These are phyloP conservation scores for Eulemur coronatus DNA, from an alignment of 2,797 vertebrate genomes.

Conservation along the genomic window DNA sequence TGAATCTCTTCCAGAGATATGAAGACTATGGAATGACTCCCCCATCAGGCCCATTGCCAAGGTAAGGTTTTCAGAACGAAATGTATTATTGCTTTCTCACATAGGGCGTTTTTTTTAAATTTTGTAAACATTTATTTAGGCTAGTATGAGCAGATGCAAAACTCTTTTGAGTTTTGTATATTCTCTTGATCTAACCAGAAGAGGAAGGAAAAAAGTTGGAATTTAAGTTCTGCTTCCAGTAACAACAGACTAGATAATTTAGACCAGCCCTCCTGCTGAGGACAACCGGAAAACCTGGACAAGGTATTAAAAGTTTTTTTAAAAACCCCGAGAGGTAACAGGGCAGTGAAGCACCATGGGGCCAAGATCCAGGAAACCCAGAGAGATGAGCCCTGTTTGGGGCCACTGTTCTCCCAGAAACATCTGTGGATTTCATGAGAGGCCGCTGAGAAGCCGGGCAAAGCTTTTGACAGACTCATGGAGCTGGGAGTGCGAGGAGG, in stretches of 20 bases:
- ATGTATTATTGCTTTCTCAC: not conserved
- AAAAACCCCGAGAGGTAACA: not conserved
- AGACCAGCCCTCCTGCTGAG: not conserved
- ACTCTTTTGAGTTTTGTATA: not conserved
- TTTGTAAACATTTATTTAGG: not conserved
- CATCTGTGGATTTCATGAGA: not conserved
- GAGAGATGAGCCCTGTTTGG: not conserved
- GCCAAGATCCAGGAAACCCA: not conserved
- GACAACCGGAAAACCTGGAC: not conserved
- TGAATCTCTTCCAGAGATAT: constrained; percentile 89
- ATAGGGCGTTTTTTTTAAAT: not conserved
- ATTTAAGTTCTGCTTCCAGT: not conserved
- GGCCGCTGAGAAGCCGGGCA: not conserved
- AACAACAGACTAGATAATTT: not conserved
- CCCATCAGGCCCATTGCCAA: constrained; percentile 90
- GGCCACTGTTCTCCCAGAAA: not conserved
- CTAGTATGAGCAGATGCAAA: not conserved
- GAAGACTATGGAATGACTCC: constrained; percentile 94
- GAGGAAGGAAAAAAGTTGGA: not conserved
- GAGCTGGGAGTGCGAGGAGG: not conserved
- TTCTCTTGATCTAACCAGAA: not conserved
- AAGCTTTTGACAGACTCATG: not conserved
- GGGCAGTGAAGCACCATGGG: not conserved
- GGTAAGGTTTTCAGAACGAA: constrained; percentile 83
- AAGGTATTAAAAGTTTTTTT: not conserved